Evolutionary conservation across 2,797 vertebrate genomes (phyloP).

Genomic region (Macropodus opercularis): DNA sequence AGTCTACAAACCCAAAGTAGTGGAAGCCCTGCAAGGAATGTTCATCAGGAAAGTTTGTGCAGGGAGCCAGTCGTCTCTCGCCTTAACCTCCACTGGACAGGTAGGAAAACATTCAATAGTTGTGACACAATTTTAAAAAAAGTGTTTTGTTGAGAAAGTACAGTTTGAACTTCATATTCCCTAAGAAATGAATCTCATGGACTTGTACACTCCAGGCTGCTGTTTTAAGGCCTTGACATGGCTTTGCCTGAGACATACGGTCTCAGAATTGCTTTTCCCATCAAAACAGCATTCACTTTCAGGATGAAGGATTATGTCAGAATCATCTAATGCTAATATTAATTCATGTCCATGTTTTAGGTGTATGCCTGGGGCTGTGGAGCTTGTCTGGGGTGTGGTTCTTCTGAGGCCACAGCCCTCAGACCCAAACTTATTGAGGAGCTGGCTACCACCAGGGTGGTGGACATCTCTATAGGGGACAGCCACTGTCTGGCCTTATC

Average conservation of each 20-base stretch:
- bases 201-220: constrained; percentile 2
- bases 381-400: constrained; percentile 85
- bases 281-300: not conserved
- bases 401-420: constrained; percentile 84
- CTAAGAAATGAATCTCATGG: not conserved
- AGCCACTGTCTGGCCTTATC: constrained; percentile 86
- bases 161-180: not conserved
- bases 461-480: constrained; percentile 87
- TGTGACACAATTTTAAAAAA: not conserved
- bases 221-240: no score
- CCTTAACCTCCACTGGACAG: constrained; percentile 87
- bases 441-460: constrained; percentile 83
- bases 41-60: constrained; percentile 87
- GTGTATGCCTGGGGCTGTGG: constrained; percentile 87
- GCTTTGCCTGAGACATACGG: not conserved
- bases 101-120: constrained; percentile 50
- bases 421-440: constrained; percentile 84
- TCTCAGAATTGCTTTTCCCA: not conserved
- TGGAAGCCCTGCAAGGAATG: constrained; percentile 85
- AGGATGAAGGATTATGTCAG: not conserved
- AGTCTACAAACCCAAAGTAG: constrained; percentile 86
- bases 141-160: not conserved
- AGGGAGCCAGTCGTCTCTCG: constrained; percentile 86
- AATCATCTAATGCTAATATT: not conserved
- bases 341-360: constrained; percentile 46